Evolutionary conservation across 2,888 invertebrate genomes (phyloP).

Genomic region (Tromatobia lineatoria): DNA sequence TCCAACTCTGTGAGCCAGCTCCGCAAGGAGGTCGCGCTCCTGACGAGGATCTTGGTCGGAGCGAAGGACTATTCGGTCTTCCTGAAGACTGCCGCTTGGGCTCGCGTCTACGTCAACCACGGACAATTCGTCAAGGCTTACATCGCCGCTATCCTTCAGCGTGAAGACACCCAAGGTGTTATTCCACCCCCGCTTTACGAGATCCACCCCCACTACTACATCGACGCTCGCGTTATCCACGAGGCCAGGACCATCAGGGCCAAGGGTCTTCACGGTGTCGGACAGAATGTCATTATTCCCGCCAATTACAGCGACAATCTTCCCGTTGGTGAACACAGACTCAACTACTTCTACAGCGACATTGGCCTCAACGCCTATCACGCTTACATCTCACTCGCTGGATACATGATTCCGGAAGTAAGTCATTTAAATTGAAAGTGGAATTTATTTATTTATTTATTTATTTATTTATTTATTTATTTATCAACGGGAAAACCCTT

Average conservation of each 20-base stretch:
- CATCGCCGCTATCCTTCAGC: slow-evolving; percentile 88
- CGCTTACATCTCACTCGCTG: slow-evolving; percentile 88
- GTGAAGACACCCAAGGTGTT: slow-evolving; percentile 88
- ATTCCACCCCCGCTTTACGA: slow-evolving; percentile 91
- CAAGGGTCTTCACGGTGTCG: slow-evolving; percentile 67
- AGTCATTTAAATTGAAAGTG: slow-evolving; percentile 46
- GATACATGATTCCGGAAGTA: slow-evolving; percentile 83
- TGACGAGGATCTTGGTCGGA: slow-evolving; percentile 90
- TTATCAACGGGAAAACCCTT: too few relatives aligned
- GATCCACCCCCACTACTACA: slow-evolving; percentile 90
- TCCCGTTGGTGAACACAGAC: slow-evolving; percentile 87
- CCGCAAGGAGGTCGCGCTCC: slow-evolving; percentile 88
- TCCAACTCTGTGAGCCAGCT: slow-evolving; percentile 88
- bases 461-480: too few relatives aligned
- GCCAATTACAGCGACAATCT: slow-evolving; percentile 88
- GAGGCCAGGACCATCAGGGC: slow-evolving; percentile 87
- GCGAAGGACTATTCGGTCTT: slow-evolving; percentile 91
- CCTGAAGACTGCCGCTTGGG: slow-evolving; percentile 89
- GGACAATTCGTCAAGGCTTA: slow-evolving; percentile 89
- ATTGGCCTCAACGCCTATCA: slow-evolving; percentile 90
- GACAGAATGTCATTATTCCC: slow-evolving; percentile 87
- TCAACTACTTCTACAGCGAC: slow-evolving; percentile 91
- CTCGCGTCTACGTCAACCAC: slow-evolving; percentile 90
- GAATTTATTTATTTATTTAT: background rate
- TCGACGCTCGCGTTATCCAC: slow-evolving; percentile 89